Conservation (phyloP, 2,113 vertebrate species). For the Oxyura jamaicensis region DNA sequence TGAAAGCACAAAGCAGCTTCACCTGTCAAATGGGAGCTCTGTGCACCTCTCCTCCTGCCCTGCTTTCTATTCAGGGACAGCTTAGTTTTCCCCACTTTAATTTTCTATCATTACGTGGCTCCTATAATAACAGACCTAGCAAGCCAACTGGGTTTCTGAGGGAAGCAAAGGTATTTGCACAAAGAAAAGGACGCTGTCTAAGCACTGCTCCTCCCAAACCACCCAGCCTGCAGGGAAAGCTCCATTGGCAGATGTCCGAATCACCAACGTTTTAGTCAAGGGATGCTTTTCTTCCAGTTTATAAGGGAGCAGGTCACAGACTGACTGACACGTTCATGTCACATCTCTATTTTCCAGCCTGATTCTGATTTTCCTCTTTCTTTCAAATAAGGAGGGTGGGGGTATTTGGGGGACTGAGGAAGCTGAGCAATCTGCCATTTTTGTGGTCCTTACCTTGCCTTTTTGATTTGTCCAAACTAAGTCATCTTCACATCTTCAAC, state of each 20-base stretch:
- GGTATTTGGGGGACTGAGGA: background rate
- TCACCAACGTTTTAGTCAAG: accelerated
- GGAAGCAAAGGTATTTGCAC: background rate
- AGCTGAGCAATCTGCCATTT: background rate
- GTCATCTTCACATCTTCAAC: background rate
- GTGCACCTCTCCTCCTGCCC: background rate
- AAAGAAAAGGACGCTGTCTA: accelerated
- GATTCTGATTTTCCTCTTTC: background rate
- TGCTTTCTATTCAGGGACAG: background rate
- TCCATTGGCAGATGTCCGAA: background rate
- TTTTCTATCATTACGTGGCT: background rate
- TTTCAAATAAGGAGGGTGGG: background rate
- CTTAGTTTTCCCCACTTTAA: background rate
- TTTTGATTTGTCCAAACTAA: background rate
- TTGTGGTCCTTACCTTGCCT: background rate
- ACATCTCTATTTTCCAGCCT: background rate
- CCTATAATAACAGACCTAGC: background rate
- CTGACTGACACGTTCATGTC: background rate
- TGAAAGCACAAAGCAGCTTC: background rate
- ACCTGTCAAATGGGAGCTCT: background rate
- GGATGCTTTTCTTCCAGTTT: background rate
- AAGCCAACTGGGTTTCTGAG: accelerated
- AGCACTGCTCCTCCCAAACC: background rate
- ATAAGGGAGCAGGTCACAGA: background rate
- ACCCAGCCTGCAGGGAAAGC: background rate